phyloP scores from a whole-genome alignment of 2,888 invertebrate genomes.

The Scaptomyza caliginosa region DNA sequence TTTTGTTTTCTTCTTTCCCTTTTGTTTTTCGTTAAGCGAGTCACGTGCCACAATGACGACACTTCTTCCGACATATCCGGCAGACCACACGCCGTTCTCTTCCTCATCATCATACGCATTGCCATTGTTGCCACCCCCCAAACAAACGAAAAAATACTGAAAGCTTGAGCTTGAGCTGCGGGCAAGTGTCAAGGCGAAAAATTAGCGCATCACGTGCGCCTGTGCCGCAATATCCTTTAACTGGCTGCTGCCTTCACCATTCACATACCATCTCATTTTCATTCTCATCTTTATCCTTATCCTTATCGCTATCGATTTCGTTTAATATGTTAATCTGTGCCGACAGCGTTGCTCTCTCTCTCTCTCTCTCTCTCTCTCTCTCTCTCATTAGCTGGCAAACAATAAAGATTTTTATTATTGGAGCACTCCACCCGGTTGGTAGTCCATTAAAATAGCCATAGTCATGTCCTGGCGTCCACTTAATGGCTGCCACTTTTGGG shows the following conservation, averaged over 20 bases:
- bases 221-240: conserved; percentile 70
- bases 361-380: background rate
- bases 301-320: conserved; percentile 74
- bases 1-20: conserved; percentile 33
- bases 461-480: conserved; percentile 64
- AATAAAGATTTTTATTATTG: conserved; percentile 60
- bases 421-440: conserved; percentile 45
- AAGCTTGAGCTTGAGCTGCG: conserved; percentile 38
- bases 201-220: conserved; percentile 81
- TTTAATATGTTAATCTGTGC: conserved; percentile 77
- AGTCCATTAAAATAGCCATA: conserved; percentile 61
- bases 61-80: conserved; percentile 79
- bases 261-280: conserved; percentile 17
- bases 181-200: conserved; percentile 74
- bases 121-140: conserved; percentile 21
- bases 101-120: background rate
- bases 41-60: conserved; percentile 73
- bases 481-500: conserved; percentile 61
- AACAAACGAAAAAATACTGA: background rate
- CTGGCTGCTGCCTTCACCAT: conserved; percentile 35
- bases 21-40: conserved; percentile 54
- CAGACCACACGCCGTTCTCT: conserved; percentile 70
- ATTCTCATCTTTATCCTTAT: conserved; percentile 23
- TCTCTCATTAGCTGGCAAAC: conserved; percentile 66
- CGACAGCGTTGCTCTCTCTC: conserved; percentile 24